A percentile compares a stretch with the other conserved stretches of the same genome.
Conservation (phyloP, 2,797 vertebrate species). For the Coregonus ussuriensis region DNA sequence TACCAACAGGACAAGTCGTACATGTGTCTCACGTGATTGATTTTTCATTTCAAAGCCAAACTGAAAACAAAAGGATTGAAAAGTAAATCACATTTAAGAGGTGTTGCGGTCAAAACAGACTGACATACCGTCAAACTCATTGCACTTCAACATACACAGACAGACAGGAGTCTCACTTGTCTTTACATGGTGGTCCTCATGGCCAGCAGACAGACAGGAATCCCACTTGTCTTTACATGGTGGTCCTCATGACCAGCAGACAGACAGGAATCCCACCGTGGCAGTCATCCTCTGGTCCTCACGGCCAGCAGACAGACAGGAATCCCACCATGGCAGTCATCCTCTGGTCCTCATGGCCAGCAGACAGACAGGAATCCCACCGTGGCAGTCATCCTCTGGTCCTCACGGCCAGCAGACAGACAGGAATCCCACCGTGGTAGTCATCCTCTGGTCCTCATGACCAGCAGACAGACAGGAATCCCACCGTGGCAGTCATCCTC, state of each 20-base stretch:
- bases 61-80: conserved; percentile 30
- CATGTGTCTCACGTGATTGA: conserved; percentile 7
- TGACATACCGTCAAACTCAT: conserved; percentile 58
- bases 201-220: conserved; percentile 18
- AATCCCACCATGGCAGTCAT: too few relatives aligned
- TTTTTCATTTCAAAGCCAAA: conserved; percentile 48
- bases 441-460: too few relatives aligned
- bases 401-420: too few relatives aligned
- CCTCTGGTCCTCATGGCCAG: conserved; percentile 20
- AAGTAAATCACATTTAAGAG: conserved; percentile 24
- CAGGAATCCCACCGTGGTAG: too few relatives aligned
- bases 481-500: too few relatives aligned
- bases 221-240: conserved; percentile 36
- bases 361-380: too few relatives aligned
- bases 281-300: conserved; percentile 23
- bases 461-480: too few relatives aligned
- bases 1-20: conserved; percentile 23
- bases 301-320: too few relatives aligned
- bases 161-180: conserved; percentile 41
- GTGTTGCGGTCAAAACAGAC: conserved; percentile 65
- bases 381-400: too few relatives aligned
- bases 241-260: conserved; percentile 23
- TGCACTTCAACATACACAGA: conserved; percentile 36
- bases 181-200: conserved; percentile 31
- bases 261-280: conserved; percentile 45